phyloP scores from a whole-genome alignment of 2,888 invertebrate genomes.

The Drosophila cognata region DNA sequence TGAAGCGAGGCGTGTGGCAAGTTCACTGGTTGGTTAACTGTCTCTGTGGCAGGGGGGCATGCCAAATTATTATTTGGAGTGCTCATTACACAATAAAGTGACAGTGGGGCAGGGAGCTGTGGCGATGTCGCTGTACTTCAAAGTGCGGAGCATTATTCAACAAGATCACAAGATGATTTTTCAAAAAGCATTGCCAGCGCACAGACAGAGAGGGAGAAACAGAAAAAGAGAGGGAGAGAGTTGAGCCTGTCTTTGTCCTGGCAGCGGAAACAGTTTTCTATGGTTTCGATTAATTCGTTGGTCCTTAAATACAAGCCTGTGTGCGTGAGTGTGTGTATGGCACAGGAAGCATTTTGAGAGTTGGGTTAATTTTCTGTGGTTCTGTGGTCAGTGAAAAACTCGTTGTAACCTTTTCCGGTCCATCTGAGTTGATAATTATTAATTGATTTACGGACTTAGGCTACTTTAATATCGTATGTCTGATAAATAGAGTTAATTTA shows the following conservation, averaged over 20 bases:
- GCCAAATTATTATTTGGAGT: slow-evolving; percentile 82
- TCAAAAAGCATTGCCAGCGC: slow-evolving; percentile 56
- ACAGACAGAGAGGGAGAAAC: not conserved
- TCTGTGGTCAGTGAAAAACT: slow-evolving; percentile 42
- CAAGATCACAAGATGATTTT: slow-evolving; percentile 78
- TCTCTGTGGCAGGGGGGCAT: slow-evolving; percentile 33
- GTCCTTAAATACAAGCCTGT: slow-evolving; percentile 28
- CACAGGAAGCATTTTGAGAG: slow-evolving; percentile 14
- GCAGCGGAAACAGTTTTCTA: slow-evolving; percentile 64
- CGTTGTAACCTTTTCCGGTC: slow-evolving; percentile 71
- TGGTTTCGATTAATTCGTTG: slow-evolving; percentile 46
- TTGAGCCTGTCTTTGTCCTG: slow-evolving; percentile 31
- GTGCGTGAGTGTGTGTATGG: slow-evolving; percentile 35
- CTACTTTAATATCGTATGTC: slow-evolving; percentile 21
- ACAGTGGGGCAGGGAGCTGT: slow-evolving; percentile 27
- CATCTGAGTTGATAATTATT: slow-evolving; percentile 48
- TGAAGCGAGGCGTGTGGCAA: slow-evolving; percentile 80
- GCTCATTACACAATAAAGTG: slow-evolving; percentile 81
- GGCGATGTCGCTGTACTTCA: slow-evolving; percentile 43
- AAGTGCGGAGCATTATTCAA: slow-evolving; percentile 71
- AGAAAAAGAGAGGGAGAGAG: not conserved
- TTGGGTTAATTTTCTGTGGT: slow-evolving; percentile 41
- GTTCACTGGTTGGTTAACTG: slow-evolving; percentile 11
- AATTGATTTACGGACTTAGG: slow-evolving; percentile 55
- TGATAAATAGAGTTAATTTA: slow-evolving; percentile 27